Evolutionary conservation across 2,797 vertebrate genomes (phyloP).

Genomic region (Ptychobarbus kaznakovi): DNA sequence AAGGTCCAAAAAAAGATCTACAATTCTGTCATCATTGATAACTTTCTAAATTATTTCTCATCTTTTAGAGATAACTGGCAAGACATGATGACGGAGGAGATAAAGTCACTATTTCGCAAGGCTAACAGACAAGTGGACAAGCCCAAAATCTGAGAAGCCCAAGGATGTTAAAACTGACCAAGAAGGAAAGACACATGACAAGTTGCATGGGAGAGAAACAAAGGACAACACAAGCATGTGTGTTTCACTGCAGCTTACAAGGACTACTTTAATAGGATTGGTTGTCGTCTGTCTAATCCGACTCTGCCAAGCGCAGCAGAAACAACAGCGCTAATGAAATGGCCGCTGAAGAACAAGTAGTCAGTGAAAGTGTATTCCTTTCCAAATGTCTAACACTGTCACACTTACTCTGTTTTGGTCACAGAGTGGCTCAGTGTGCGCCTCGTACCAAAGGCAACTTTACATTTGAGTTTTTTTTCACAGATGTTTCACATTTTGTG

Average conservation of each 20-base stretch:
- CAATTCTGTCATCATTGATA: background rate
- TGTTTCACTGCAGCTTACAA: constrained; percentile 72
- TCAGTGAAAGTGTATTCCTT: constrained; percentile 56
- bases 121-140: constrained; percentile 80
- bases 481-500: constrained; percentile 56
- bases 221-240: constrained; percentile 58
- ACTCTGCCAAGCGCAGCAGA: constrained; percentile 79
- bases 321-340: constrained; percentile 78
- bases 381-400: constrained; percentile 59
- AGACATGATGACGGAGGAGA: constrained; percentile 82
- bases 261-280: constrained; percentile 84
- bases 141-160: constrained; percentile 67
- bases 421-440: constrained; percentile 72
- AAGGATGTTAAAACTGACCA: constrained; percentile 42
- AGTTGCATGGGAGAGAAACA: constrained; percentile 42
- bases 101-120: constrained; percentile 80
- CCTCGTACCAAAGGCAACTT: background rate
- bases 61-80: constrained; percentile 81
- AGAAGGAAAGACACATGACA: constrained; percentile 42
- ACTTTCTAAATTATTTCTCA: background rate
- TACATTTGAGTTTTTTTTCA: background rate
- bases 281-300: constrained; percentile 77
- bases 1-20: background rate
- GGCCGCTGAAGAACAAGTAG: constrained; percentile 66
- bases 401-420: constrained; percentile 69